Conservation (phyloP, 2,113 vertebrate genomes). For the Solea senegalensis region DNA sequence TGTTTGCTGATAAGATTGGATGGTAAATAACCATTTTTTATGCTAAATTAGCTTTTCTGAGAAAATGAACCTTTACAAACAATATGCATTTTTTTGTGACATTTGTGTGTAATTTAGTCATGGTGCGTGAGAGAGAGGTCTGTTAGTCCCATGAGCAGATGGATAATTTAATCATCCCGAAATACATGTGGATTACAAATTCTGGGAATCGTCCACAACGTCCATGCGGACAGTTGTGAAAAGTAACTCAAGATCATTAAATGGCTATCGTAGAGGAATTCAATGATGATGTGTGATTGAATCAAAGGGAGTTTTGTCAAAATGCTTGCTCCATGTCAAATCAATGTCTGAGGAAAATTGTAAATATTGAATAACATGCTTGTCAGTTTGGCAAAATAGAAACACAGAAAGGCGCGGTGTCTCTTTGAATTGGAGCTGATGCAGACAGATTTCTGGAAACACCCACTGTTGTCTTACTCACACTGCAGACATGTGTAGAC, state of each 20-base stretch:
- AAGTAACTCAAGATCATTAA: not conserved
- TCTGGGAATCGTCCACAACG: slow-evolving; percentile 8
- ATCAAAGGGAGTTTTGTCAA: not conserved
- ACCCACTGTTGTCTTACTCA: slow-evolving; percentile 14
- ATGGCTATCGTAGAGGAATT: not conserved
- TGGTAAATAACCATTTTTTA: slow-evolving; percentile 11
- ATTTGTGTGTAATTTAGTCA: slow-evolving; percentile 4
- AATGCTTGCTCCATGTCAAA: not conserved
- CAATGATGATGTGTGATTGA: not conserved
- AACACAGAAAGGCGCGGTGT: not conserved
- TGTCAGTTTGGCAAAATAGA: slow-evolving; percentile 8
- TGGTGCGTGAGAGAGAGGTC: too few species aligned
- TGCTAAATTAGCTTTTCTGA: not conserved
- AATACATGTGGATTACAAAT: not conserved
- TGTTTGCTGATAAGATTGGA: slow-evolving; percentile 30
- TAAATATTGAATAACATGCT: not conserved
- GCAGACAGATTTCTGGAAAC: slow-evolving; percentile 26
- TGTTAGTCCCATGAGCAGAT: not conserved
- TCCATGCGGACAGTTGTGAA: not conserved
- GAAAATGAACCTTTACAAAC: not conserved
- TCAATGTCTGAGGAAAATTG: not conserved
- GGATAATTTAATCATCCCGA: not conserved
- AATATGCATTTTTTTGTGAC: slow-evolving; percentile 3
- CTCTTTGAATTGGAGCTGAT: slow-evolving; percentile 16
- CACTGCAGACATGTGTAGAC: slow-evolving; percentile 23